These are phyloP conservation scores for Pyrocoelia pectoralis DNA, from an alignment of 2,888 invertebrate genomes.

Conservation along the genomic window DNA sequence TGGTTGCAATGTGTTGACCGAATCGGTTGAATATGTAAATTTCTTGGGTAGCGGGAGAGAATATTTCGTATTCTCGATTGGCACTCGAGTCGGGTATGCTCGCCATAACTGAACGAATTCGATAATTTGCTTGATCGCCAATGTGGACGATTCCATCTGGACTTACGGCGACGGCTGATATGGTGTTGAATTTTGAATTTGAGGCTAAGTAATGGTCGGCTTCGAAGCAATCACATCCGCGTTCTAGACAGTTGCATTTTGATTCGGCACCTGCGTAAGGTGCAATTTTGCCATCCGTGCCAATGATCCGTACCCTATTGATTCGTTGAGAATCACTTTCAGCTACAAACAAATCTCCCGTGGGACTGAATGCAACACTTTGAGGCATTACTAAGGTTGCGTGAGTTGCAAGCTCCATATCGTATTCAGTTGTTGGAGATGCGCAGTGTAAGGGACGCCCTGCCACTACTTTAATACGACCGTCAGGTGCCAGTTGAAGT, in stretches of 20 bases:
- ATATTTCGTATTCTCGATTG: constrained; percentile 90
- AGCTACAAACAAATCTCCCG: constrained; percentile 92
- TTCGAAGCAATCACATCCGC: constrained; percentile 92
- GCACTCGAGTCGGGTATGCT: constrained; percentile 88
- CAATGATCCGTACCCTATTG: constrained; percentile 88
- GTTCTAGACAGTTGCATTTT: constrained; percentile 91
- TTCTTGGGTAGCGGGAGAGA: constrained; percentile 94
- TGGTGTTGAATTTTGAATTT: constrained; percentile 93
- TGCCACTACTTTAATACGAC: constrained; percentile 90
- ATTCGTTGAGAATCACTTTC: constrained; percentile 96
- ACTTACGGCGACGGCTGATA: constrained; percentile 90
- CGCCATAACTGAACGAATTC: constrained; percentile 87
- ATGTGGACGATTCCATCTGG: constrained; percentile 95
- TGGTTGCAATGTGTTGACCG: constrained; percentile 94
- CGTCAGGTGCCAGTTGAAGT: constrained; percentile 89
- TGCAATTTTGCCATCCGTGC: constrained; percentile 91
- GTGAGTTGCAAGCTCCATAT: constrained; percentile 88
- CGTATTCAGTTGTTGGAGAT: constrained; percentile 79
- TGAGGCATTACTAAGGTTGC: constrained; percentile 93
- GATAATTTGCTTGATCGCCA: constrained; percentile 92
- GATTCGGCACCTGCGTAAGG: constrained; percentile 95
- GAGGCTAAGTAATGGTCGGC: constrained; percentile 91
- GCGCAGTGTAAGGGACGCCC: constrained; percentile 94
- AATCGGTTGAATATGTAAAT: constrained; percentile 92
- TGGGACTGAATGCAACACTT: constrained; percentile 91